These are phyloP conservation scores for Hylia prasina DNA, from an alignment of 2,113 vertebrate species.

Conservation along the genomic window DNA sequence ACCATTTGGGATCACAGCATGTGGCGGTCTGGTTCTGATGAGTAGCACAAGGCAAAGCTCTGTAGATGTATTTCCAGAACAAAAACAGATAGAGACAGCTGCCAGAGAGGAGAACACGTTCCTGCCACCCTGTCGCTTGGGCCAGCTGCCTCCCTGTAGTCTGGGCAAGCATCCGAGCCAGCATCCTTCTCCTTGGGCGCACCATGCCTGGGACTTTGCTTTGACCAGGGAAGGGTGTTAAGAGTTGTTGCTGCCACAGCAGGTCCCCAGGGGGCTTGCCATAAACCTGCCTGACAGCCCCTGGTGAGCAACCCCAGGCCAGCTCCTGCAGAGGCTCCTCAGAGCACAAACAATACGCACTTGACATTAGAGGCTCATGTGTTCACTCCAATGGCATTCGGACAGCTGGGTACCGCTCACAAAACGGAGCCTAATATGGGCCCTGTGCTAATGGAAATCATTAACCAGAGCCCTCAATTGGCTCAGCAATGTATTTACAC, in stretches of 20 bases:
- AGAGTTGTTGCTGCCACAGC: not conserved
- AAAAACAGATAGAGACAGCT: not conserved
- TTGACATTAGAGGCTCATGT: not conserved
- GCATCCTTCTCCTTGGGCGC: not conserved
- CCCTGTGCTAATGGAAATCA: slow-evolving; percentile 1
- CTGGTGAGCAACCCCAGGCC: slow-evolving; percentile 24
- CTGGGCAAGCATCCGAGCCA: not conserved
- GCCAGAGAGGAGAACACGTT: not conserved
- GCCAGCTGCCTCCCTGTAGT: not conserved
- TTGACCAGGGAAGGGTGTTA: not conserved
- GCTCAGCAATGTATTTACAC: slow-evolving; percentile 50
- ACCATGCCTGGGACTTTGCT: not conserved
- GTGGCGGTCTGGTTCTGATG: not conserved
- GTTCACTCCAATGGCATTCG: slow-evolving; percentile 4
- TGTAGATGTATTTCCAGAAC: not conserved
- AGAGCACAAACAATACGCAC: not conserved
- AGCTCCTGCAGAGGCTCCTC: not conserved
- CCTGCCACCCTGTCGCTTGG: not conserved
- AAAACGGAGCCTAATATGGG: slow-evolving; percentile 32
- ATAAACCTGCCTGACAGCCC: slow-evolving; percentile 27
- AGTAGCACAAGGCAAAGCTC: not conserved
- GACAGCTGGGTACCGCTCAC: not conserved
- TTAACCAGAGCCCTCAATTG: slow-evolving; percentile 5
- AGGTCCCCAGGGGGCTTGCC: not conserved
- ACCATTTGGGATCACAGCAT: slow-evolving; percentile 42